These are phyloP conservation scores for Chaetops frenatus DNA, from an alignment of 2,113 vertebrate species.

Conservation along the genomic window DNA sequence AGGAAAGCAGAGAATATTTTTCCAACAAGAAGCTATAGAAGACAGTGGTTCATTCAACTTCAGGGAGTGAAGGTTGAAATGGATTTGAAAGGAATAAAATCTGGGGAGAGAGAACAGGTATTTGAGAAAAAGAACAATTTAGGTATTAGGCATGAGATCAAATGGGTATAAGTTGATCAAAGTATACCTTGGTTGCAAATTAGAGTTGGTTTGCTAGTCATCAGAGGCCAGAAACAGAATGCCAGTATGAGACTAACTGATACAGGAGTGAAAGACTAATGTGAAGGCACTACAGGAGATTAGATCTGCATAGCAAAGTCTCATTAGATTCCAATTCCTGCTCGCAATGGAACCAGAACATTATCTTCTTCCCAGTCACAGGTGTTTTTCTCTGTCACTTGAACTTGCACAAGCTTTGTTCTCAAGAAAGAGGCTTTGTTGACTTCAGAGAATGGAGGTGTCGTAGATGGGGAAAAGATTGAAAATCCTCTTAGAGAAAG, in stretches of 20 bases:
- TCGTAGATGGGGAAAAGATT: neutral
- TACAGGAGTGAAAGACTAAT: neutral
- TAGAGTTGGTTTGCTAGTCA: neutral
- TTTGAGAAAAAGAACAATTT: neutral
- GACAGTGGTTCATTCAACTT: neutral
- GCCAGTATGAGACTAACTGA: neutral
- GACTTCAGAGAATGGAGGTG: neutral
- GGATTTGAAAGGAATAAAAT: neutral
- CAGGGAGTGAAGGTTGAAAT: neutral
- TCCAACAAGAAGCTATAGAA: neutral
- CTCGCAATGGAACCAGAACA: neutral
- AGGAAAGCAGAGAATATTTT: neutral
- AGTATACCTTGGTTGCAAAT: neutral
- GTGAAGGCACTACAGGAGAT: neutral
- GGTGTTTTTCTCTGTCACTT: neutral
- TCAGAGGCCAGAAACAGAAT: neutral
- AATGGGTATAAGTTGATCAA: neutral
- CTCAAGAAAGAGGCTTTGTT: neutral
- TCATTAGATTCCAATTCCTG: neutral
- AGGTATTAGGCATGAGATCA: neutral
- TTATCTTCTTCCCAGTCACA: neutral
- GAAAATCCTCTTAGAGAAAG: neutral
- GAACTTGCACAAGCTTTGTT: neutral
- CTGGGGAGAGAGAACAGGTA: neutral
- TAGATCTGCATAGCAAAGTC: neutral